Conservation (phyloP, 2,888 invertebrate genomes). For the Campoplex capitator region DNA sequence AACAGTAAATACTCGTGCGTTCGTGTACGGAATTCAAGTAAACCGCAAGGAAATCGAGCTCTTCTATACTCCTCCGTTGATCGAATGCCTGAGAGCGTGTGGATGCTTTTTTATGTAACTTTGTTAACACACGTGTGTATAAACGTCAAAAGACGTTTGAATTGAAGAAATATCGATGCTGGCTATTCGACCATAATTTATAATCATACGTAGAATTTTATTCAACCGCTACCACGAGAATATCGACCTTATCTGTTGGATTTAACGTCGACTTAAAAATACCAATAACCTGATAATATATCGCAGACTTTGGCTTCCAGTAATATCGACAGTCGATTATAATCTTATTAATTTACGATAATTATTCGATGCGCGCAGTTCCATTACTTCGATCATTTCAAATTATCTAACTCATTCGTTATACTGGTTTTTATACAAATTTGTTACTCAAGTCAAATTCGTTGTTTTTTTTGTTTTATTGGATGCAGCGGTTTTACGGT, state of each 20-base stretch:
- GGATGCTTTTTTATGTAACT: neutral
- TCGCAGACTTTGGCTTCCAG: neutral
- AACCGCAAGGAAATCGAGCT: constrained; percentile 7
- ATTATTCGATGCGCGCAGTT: neutral
- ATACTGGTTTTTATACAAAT: neutral
- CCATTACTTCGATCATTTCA: neutral
- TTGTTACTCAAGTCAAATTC: neutral
- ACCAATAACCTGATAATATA: neutral
- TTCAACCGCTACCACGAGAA: neutral
- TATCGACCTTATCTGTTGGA: neutral
- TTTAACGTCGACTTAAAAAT: neutral
- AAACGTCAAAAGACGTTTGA: neutral
- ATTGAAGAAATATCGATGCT: constrained; percentile 30
- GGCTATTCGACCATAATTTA: constrained; percentile 15
- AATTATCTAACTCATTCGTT: neutral
- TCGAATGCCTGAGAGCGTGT: neutral
- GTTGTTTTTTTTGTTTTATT: neutral
- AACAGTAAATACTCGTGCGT: neutral
- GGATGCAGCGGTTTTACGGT: neutral
- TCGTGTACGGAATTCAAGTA: neutral
- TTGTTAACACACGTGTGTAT: neutral
- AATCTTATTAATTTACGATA: constrained; percentile 10
- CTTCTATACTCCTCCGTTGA: neutral
- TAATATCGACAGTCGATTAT: constrained; percentile 3
- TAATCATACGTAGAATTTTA: constrained; percentile 10